Evolutionary conservation across 2,888 invertebrate genomes (phyloP).

Genomic region (Pristionchus japonicus): DNA sequence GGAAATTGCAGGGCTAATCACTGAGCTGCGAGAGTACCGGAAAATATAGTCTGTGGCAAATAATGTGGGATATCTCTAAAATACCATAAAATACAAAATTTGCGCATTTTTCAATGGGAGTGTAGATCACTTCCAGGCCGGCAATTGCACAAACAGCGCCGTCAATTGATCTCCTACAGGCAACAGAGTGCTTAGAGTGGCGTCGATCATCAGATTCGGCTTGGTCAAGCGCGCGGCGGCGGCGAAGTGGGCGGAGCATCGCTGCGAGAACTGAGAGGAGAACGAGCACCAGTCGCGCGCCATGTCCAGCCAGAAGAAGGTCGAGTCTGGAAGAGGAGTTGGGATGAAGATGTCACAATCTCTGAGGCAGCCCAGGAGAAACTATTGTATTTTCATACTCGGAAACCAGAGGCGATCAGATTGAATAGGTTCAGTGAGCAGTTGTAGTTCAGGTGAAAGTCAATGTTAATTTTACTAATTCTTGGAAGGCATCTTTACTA

Average conservation of each 20-base stretch:
- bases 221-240: not conserved
- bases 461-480: not conserved
- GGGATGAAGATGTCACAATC: no score
- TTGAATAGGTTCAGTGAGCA: not conserved
- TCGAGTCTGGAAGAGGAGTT: constrained; percentile 13
- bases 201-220: not conserved
- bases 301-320: constrained; percentile 39
- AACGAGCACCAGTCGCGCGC: constrained; percentile 25
- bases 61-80: not conserved
- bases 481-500: not conserved
- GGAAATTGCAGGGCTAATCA: not conserved
- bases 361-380: no score
- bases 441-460: not conserved
- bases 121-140: not conserved
- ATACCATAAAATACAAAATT: not conserved
- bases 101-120: no score
- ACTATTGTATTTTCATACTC: not conserved
- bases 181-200: not conserved
- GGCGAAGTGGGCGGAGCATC: constrained; percentile 18
- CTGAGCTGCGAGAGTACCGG: not conserved
- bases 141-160: not conserved
- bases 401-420: not conserved
- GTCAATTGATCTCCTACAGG: not conserved
- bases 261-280: not conserved
- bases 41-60: not conserved